These are phyloP conservation scores for Triplophysa yarkandensis DNA, from an alignment of 2,797 vertebrate genomes.

Conservation along the genomic window DNA sequence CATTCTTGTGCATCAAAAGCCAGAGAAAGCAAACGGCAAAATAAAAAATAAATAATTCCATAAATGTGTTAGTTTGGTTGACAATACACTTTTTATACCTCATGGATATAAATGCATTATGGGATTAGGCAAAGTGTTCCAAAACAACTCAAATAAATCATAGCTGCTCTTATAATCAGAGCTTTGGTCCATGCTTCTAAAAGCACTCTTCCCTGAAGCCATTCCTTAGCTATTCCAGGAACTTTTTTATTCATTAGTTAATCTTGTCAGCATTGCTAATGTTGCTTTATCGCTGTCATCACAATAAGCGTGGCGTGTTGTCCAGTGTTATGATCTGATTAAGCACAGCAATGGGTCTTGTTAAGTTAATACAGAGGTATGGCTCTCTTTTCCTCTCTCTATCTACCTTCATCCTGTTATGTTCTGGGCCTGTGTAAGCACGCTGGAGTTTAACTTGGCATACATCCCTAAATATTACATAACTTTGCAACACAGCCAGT, in stretches of 20 bases:
- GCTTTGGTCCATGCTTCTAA: constrained; percentile 55
- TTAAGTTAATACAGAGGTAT: constrained; percentile 50
- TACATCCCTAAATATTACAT: constrained; percentile 53
- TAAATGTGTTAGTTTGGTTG: constrained; percentile 39
- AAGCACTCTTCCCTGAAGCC: constrained; percentile 56
- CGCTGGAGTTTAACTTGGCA: constrained; percentile 44
- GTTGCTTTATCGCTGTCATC: constrained; percentile 2
- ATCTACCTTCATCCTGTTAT: constrained; percentile 49
- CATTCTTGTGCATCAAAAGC: background rate
- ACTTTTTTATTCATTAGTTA: constrained; percentile 2
- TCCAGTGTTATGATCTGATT: constrained; percentile 9
- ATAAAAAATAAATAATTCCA: background rate
- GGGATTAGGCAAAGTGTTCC: constrained; percentile 58
- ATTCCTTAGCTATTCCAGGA: constrained; percentile 35
- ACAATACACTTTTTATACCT: constrained; percentile 65
- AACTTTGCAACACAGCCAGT: constrained; percentile 48
- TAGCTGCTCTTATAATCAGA: constrained; percentile 57
- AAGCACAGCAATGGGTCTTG: constrained; percentile 19
- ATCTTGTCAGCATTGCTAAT: background rate
- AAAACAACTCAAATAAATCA: constrained; percentile 63
- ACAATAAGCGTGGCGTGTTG: constrained; percentile 4
- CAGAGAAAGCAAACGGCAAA: background rate
- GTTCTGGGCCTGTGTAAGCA: constrained; percentile 52
- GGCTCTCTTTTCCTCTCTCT: constrained; percentile 30
- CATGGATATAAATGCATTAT: constrained; percentile 53